Conservation (phyloP, 1,140 invertebrate species). For the Onthophagus taurus region DNA sequence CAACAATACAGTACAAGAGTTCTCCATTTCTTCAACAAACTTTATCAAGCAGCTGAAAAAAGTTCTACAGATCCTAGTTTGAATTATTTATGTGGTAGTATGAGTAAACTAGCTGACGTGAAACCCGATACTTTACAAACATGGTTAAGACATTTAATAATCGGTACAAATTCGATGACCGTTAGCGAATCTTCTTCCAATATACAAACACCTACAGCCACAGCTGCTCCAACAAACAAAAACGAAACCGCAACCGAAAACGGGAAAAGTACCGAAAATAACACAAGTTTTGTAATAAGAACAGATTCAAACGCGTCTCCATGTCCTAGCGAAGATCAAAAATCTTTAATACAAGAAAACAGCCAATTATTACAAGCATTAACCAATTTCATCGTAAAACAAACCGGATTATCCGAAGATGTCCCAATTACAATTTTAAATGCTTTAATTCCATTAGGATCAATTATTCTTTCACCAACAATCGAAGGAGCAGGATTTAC, state of each 20-base stretch:
- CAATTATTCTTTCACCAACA: conserved; percentile 51
- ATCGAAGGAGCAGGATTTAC: conserved; percentile 66
- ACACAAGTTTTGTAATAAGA: conserved; percentile 21
- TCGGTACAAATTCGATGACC: conserved; percentile 43
- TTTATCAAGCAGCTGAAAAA: conserved; percentile 59
- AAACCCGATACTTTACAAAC: conserved; percentile 54
- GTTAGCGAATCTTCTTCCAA: conserved; percentile 39
- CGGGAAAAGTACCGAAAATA: conserved; percentile 11
- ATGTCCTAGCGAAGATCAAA: conserved; percentile 38
- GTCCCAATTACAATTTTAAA: conserved; percentile 65
- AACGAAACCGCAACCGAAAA: conserved; percentile 5
- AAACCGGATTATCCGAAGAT: conserved; percentile 55
- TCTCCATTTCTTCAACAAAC: conserved; percentile 68
- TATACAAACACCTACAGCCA: conserved; percentile 37
- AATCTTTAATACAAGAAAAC: conserved; percentile 52
- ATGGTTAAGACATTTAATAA: conserved; percentile 60
- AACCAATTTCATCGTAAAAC: conserved; percentile 65
- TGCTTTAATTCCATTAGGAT: conserved; percentile 66
- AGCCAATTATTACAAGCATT: conserved; percentile 61
- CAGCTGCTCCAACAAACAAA: conserved; percentile 13
- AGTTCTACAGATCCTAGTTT: conserved; percentile 49
- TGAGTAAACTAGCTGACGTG: conserved; percentile 55
- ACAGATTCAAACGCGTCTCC: conserved; percentile 23
- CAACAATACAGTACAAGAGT: conserved; percentile 67
- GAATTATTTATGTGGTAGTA: conserved; percentile 57